These are phyloP conservation scores for Lasioglossum zephyrum DNA, from an alignment of 2,888 invertebrate genomes.

Conservation along the genomic window DNA sequence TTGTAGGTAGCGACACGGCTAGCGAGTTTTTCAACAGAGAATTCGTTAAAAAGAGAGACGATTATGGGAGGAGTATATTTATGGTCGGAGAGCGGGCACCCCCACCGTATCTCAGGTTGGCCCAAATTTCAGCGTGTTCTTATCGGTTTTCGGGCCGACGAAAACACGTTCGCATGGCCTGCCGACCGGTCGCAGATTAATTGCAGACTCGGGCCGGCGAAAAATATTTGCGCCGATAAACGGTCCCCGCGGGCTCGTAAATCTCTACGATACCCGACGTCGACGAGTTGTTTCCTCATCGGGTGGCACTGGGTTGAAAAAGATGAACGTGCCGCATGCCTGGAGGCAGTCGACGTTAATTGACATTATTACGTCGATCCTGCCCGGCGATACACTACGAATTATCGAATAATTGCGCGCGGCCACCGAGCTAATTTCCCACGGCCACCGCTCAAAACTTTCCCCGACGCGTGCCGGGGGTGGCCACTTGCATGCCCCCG, in stretches of 20 bases:
- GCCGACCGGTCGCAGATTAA: conserved; percentile 26
- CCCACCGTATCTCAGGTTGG: neutral
- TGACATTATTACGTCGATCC: conserved; percentile 57
- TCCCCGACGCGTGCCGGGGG: neutral
- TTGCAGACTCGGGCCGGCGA: conserved; percentile 15
- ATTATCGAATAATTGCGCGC: conserved; percentile 51
- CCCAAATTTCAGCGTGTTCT: conserved; percentile 9
- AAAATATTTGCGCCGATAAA: conserved; percentile 45
- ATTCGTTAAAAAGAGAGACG: neutral
- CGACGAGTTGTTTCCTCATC: neutral
- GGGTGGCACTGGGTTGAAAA: neutral
- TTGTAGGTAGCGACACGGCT: neutral
- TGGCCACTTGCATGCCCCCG: neutral
- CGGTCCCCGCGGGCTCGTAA: conserved; percentile 26
- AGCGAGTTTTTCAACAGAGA: neutral
- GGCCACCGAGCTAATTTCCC: neutral
- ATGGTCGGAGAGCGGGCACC: neutral
- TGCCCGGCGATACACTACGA: conserved; percentile 28
- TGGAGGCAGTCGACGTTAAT: conserved; percentile 63
- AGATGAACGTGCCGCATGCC: conserved; percentile 64
- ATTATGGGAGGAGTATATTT: neutral
- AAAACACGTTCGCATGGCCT: conserved; percentile 6
- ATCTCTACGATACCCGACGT: conserved; percentile 21
- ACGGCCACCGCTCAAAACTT: neutral
- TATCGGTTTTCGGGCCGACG: conserved; percentile 1